Evolutionary conservation across 2,888 invertebrate species (phyloP), one percentile per base, ranked within the genome.

Genomic region (Suillia variegata): DNA sequence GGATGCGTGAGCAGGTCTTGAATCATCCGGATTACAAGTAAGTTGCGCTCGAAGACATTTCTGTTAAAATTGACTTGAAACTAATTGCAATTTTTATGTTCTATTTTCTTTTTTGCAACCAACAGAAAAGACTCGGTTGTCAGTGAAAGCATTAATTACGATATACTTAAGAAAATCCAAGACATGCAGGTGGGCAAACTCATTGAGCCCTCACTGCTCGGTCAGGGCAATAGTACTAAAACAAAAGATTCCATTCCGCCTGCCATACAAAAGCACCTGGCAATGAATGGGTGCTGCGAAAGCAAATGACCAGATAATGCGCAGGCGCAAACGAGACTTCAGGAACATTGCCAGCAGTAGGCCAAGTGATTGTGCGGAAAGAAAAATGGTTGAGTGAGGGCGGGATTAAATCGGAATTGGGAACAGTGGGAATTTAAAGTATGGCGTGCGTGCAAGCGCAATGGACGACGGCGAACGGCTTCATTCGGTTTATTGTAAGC

Each of bases 1-100:
- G 97, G 96, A 92, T 98, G 77, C 87, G 99, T 51, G 87, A 92
- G 63, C 96, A 95, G 84, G 92, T 99, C 56, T 86, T 87, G 42
- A 85, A 85, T 15, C 99, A 99, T 84, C 89, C 94, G 0, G 89
- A 91, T 48, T 98, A 98, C 84, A 91, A 92, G 94, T 94, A 79
- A 85, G 85, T 82, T 26, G 21, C 4, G 2, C n/a, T n/a, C n/a
- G n/a, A n/a, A n/a, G n/a, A n/a, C n/a, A n/a, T n/a, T n/a, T n/a
- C 17, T 15, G 15, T 31, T 31, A 6, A 31, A 31, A 12, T 31
- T 12, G 31, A 31, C 12, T 6, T 12, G 31, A 12, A 31, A 45
- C n/a, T n/a, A n/a, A 6, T 26, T 26, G 26, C 26, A 5, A 5
- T 26, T 26, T 49, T 22, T 10, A 45, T 55, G 17, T 3, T 17